phyloP scores from a whole-genome alignment of 2,888 invertebrate species.

The Melangyna quadrimaculata region DNA sequence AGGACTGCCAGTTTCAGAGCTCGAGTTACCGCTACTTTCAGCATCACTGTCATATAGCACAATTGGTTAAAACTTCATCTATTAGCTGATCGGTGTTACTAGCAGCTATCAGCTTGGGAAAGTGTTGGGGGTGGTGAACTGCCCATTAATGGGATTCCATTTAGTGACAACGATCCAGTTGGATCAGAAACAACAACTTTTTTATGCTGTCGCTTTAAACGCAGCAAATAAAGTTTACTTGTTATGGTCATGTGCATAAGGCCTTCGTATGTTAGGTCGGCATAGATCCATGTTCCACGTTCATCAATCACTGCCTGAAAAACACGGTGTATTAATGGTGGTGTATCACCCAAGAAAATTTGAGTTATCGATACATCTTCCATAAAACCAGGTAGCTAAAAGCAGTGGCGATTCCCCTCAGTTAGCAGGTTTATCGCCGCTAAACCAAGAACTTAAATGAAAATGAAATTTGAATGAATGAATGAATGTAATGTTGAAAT shows the following conservation, averaged over 20 bases:
- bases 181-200: conserved; percentile 46
- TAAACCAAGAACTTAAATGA: no score
- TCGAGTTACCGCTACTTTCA: conserved; percentile 79
- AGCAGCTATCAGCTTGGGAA: conserved; percentile 56
- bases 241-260: conserved; percentile 89
- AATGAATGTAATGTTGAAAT: no score
- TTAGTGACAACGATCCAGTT: background rate
- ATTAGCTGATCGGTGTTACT: conserved; percentile 64
- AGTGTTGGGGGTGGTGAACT: conserved; percentile 61
- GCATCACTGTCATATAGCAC: conserved; percentile 80
- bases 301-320: conserved; percentile 87
- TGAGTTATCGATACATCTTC: conserved; percentile 89
- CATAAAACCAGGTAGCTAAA: conserved; percentile 93
- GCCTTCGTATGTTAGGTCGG: conserved; percentile 89
- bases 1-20: conserved; percentile 78
- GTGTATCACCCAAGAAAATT: conserved; percentile 85
- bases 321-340: conserved; percentile 84
- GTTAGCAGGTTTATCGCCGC: no score
- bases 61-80: conserved; percentile 71
- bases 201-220: conserved; percentile 76
- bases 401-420: no score
- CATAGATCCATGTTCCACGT: conserved; percentile 91
- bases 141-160: conserved; percentile 47
- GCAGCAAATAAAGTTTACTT: conserved; percentile 87
- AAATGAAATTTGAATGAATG: no score